Base-by-base conservation (phyloP, 2,797 vertebrate species). In the Cynopterus sphinx region DNA sequence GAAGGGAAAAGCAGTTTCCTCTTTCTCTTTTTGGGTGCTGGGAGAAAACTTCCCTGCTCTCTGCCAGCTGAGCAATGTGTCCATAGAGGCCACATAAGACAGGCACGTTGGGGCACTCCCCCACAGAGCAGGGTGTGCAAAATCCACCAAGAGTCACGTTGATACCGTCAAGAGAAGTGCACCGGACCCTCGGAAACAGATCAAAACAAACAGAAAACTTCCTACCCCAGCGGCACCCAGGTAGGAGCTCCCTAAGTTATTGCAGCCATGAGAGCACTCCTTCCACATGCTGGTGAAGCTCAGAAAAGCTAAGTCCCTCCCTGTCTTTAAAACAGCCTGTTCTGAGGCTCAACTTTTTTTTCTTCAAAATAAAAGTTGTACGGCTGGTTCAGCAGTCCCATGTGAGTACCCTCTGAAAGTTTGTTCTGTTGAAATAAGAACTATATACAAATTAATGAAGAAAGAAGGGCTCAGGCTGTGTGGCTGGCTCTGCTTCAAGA, bases 331-430 rank as follows among this genome's bases (percentile, higher is more conserved):
- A 98, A 96, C 97, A 93, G 95, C 81, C 97, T 97, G 97, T 98
- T 98, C 96, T 1, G 84, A 98, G 97, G 97, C 98, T 98, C 97
- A 97, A 98, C 97, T 98, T 98, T 88, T 97, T 98, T 98, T 98
- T 98, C 98, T 99, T 98, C 98, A 98, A 98, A 99, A 98, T 99
- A 99, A 99, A 99, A 99, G 98, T 98, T 98, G 98, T 98, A 97
- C 98, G 98, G 98, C 98, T 98, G 98, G 98, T 98, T 98, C 96
- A 97, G 97, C 98, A 96, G 97, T 98, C 98, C 98, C 98, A 98
- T 97, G 98, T 33, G 86, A 98, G 97, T 98, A 98, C 97, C 98
- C 98, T 97, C 95, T 96, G 97, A 98, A 98, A 98, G 98, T 98
- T 98, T 98, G 96, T 96, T 97, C 98, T 98, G 97, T 98, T 98